Conservation (phyloP, 2,797 vertebrate species). For the Hylomyscus alleni region DNA sequence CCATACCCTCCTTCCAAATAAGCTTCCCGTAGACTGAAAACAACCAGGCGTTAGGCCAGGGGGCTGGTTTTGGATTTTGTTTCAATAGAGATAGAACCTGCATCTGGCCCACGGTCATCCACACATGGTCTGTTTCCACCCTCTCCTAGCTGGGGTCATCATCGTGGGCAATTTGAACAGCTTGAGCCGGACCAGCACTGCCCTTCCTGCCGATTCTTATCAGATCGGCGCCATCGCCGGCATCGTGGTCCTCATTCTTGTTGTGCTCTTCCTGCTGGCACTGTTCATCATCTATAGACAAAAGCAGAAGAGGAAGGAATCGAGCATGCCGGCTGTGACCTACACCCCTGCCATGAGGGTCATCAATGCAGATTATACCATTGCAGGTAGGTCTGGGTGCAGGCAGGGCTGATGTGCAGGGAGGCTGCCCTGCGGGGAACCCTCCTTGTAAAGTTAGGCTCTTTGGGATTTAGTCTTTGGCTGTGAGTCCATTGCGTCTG, state of each 20-base stretch:
- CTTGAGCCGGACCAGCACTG: conserved; percentile 94
- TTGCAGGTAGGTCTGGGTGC: conserved; percentile 90
- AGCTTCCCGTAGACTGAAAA: conserved; percentile 49
- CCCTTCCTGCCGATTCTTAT: conserved; percentile 95
- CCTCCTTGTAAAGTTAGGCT: neutral
- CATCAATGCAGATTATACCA: conserved; percentile 92
- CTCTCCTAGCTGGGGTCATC: conserved; percentile 92
- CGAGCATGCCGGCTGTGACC: conserved; percentile 94
- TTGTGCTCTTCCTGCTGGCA: conserved; percentile 95
- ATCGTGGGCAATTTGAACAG: conserved; percentile 95
- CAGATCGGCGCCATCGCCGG: conserved; percentile 96
- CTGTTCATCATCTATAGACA: conserved; percentile 96
- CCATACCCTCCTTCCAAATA: conserved; percentile 24
- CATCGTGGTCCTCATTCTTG: conserved; percentile 94
- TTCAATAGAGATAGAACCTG: neutral
- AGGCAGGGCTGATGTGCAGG: neutral
- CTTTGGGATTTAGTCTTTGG: neutral
- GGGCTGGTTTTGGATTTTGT: neutral
- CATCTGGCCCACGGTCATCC: neutral
- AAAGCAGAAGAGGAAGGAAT: conserved; percentile 96
- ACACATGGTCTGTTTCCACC: conserved; percentile 60
- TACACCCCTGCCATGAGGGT: conserved; percentile 95
- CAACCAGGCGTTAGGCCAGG: neutral
- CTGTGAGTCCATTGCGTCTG: neutral
- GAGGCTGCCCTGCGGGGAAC: too few relatives aligned